Evolutionary conservation across 2,888 invertebrate genomes (phyloP), one percentile per base, ranked within the genome.

Genomic region (Aproaerema taeniolella): DNA sequence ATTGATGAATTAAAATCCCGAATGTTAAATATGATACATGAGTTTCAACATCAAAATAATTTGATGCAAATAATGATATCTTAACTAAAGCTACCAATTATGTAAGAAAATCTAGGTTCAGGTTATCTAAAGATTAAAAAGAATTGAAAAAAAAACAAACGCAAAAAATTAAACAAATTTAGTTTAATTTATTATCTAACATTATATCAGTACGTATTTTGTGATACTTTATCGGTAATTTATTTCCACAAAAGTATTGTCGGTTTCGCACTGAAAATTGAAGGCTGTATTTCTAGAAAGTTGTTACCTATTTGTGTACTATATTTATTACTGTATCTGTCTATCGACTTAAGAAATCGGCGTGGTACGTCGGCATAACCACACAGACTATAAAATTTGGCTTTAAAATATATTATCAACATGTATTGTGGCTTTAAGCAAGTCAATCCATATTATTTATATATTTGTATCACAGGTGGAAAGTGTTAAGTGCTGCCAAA

Each of bases 331-430:
- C 67, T 69, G 68, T 76, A 75, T 72, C 70, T 76, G 76, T 75
- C 73, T 80, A 72, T 78, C 70, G 75, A 78, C 72, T 79, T 78
- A 78, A 77, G 72, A 73, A 20, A 77, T 75, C 73, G 85, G 65
- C 78, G 58, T 46, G 49, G 49, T 55, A 57, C 64, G 82, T 80
- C 83, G 77, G 69, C 77, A 79, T 81, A 75, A 86, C 79, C 83
- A 78, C 77, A 87, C 87, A 87, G 87, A 87, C 87, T 87, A 81
- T 76, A 41, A 82, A 79, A 86, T 85, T 86, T 87, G 86, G 87
- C 87, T 87, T 87, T 87, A 87, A 87, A 79, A 80, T 73, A 74
- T 85, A 82, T 80, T 64, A 80, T n/a, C 76, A 35, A 73, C 77
- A 77, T 75, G 62, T 79, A 75, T 76, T 70, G 67, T 75, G 77